Base-by-base conservation (phyloP, 2,888 invertebrate genomes). In the Melangyna quadrimaculata region DNA sequence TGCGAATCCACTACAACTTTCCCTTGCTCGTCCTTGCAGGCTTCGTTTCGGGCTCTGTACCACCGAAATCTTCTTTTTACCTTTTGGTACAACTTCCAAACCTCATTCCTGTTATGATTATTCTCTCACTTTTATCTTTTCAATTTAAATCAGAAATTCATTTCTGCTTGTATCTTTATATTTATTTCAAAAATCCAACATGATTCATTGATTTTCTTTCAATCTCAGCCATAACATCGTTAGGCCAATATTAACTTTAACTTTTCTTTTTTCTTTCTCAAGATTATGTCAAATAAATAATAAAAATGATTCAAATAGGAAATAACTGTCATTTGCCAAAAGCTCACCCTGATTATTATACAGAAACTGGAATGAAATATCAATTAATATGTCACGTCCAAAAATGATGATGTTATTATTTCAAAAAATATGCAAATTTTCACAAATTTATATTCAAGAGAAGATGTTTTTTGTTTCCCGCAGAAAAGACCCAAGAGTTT, bases 321-420 rank as follows among this genome's bases (percentile, higher is more conserved):
- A 32, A 57, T 32, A 19, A 32, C 55, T 19, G 17, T 32, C 55
- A 29, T 24, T 3, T 6, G 9, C 53, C 10, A 7, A 40, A 19
- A 17, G 17, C 10, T 17, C 19, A 22, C 14, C 14, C n/a, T 53
- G n/a, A n/a, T n/a, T n/a, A n/a, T n/a, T n/a, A n/a, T n/a, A n/a
- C n/a, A n/a, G n/a, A n/a, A n/a, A n/a, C n/a, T 27, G 12, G 22
- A 24, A 40, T 40, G 7, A 61, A 43, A 63, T 63, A 63, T 32
- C 48, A 65, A 65, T 32, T 48, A 48, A 65, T 22, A 65, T 65
- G 65, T 65, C 65, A 65, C 32, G 22, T 48, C 45, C 45, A 29
- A 55, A 55, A 40, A 61, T n/a, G 27, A 61, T 2, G 6, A 32
- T 0, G 19, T 3, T 27, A 24, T 63, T 19, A 19, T 19, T 10